A percentile compares a stretch with the other conserved stretches of the same genome.
Conservation (phyloP, 2,797 vertebrate species). For the Urosaurus nigricauda region DNA sequence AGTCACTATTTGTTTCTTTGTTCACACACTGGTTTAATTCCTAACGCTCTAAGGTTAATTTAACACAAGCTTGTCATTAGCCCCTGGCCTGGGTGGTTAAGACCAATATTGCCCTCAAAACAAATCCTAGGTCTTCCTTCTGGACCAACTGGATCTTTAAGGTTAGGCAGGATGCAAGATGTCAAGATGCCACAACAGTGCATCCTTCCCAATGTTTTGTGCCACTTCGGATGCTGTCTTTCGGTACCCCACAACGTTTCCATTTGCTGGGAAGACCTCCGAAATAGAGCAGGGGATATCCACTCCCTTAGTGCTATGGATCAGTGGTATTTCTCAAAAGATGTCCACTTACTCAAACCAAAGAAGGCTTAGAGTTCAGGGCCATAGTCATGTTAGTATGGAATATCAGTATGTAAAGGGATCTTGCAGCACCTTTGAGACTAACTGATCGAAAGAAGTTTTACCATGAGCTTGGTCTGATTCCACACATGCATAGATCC, state of each 20-base stretch:
- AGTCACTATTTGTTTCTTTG: slow-evolving; percentile 17
- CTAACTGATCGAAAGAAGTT: too few relatives aligned
- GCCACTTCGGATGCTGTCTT: neutral
- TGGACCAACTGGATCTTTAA: neutral
- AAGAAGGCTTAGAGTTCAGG: neutral
- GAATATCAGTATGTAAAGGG: too few relatives aligned
- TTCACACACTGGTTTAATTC: slow-evolving; percentile 2
- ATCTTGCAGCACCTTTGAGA: too few relatives aligned
- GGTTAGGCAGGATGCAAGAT: neutral
- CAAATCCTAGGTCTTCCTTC: neutral
- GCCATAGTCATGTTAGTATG: too few relatives aligned
- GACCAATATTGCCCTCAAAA: neutral
- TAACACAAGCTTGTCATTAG: neutral
- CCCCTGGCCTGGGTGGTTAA: neutral
- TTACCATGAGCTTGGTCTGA: too few relatives aligned
- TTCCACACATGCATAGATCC: too few relatives aligned
- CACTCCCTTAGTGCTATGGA: too few relatives aligned
- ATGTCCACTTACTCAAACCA: too few relatives aligned
- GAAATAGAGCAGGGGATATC: neutral
- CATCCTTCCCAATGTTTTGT: neutral
- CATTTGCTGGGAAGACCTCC: neutral
- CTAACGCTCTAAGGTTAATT: neutral
- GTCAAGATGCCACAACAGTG: neutral
- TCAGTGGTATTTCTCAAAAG: too few relatives aligned
- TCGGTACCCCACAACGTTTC: neutral